These are phyloP conservation scores for Spilogale gracilis DNA, from an alignment of 2,113 vertebrate genomes.

Conservation along the genomic window DNA sequence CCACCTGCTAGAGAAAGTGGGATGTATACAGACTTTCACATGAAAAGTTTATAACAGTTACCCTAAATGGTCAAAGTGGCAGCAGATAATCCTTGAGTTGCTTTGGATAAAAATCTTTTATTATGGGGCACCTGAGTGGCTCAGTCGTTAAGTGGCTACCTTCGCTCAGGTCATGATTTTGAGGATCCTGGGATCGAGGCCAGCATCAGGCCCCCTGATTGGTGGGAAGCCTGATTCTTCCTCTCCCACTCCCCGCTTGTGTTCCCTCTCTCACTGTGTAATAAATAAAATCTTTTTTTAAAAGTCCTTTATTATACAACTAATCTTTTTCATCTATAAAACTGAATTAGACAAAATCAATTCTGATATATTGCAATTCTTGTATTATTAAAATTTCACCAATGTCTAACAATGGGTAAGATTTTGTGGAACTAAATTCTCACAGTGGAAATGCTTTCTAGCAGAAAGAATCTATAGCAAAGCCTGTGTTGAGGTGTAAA, in stretches of 20 bases:
- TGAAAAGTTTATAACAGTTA: not conserved
- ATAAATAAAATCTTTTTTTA: too few relatives aligned
- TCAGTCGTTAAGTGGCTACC: too few relatives aligned
- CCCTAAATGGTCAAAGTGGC: not conserved
- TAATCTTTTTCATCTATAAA: constrained; percentile 26
- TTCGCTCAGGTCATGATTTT: too few relatives aligned
- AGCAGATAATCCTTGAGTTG: not conserved
- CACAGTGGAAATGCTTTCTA: not conserved
- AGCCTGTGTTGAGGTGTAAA: too few relatives aligned
- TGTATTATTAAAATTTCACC: not conserved
- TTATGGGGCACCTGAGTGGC: too few relatives aligned
- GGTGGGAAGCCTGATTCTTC: too few relatives aligned
- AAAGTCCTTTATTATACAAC: not conserved
- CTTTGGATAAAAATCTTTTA: not conserved
- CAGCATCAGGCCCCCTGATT: too few relatives aligned
- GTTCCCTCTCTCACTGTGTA: too few relatives aligned
- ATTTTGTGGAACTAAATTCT: not conserved
- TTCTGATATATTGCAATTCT: not conserved
- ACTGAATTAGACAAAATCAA: not conserved
- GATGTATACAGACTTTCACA: not conserved
- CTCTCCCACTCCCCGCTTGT: too few relatives aligned
- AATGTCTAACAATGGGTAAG: not conserved
- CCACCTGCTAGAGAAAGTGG: not conserved
- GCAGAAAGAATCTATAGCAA: not conserved
- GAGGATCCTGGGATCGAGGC: too few relatives aligned